phyloP scores from a whole-genome alignment of 2,888 invertebrate genomes.

The Chalcosyrphus nemorum region DNA sequence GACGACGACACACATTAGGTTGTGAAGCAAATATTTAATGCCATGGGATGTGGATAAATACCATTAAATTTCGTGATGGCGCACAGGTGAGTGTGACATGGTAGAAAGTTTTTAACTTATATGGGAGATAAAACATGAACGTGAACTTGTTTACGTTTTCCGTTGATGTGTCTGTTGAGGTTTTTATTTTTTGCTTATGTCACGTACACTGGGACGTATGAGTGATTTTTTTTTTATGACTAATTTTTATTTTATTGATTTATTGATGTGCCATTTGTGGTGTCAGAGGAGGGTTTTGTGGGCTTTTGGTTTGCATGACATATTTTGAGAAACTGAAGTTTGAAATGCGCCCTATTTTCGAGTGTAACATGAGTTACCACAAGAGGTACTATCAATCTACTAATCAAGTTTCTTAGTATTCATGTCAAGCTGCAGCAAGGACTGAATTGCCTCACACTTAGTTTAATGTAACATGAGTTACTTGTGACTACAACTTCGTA shows the following conservation, averaged over 20 bases:
- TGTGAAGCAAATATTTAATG: conserved; percentile 36
- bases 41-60: conserved; percentile 44
- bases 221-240: neutral
- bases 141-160: conserved; percentile 25
- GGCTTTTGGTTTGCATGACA: too few relatives aligned
- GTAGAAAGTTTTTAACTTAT: neutral
- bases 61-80: conserved; percentile 27
- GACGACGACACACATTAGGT: conserved; percentile 2
- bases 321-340: too few relatives aligned
- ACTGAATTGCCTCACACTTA: too few relatives aligned
- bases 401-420: too few relatives aligned
- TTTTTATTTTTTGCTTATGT: conserved; percentile 5
- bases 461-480: too few relatives aligned
- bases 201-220: neutral
- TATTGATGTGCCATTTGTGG: neutral
- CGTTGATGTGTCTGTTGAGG: neutral
- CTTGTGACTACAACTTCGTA: too few relatives aligned
- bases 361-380: too few relatives aligned
- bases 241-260: neutral
- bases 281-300: too few relatives aligned
- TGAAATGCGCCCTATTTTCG: too few relatives aligned
- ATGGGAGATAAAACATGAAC: conserved; percentile 19
- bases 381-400: too few relatives aligned
- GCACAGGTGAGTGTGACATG: conserved; percentile 6
- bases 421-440: too few relatives aligned